phyloP scores from a whole-genome alignment of 2,113 vertebrate genomes.

The Patagioenas fasciata region DNA sequence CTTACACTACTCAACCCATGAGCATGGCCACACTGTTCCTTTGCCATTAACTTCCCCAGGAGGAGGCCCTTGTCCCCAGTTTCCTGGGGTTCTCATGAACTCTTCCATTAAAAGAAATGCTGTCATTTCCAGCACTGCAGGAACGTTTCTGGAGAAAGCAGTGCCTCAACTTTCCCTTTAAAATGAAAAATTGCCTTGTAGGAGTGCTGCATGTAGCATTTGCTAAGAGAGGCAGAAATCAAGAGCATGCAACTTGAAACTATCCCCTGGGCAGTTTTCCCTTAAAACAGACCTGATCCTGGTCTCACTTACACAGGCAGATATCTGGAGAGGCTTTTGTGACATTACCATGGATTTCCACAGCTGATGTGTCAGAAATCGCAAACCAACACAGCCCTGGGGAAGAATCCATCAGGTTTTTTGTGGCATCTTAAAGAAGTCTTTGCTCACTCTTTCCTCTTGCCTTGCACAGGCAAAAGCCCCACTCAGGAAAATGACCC shows the following conservation, averaged over 20 bases:
- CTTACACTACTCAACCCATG: neutral
- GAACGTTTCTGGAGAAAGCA: neutral
- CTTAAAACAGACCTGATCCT: neutral
- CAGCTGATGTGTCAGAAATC: neutral
- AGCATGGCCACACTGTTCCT: neutral
- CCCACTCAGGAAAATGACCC: rapidly evolving
- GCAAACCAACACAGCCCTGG: neutral
- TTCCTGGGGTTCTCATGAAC: neutral
- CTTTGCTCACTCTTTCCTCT: neutral
- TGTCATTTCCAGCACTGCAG: neutral
- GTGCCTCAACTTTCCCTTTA: neutral
- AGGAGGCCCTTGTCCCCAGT: neutral
- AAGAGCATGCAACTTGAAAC: neutral
- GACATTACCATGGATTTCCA: neutral
- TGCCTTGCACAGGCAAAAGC: neutral
- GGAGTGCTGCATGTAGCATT: neutral
- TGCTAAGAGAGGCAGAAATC: neutral
- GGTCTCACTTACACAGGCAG: neutral
- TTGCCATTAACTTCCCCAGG: neutral
- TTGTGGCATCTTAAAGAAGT: neutral
- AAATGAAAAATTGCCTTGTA: neutral
- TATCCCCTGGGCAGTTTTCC: neutral
- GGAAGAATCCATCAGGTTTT: neutral
- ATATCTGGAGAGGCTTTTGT: neutral
- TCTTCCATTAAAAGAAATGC: neutral